Percentiles rank a stretch among this genome's conserved stretches.
These are phyloP conservation scores for Dicrostonyx torquatus DNA, from an alignment of 2,797 vertebrate genomes.

Conservation along the genomic window DNA sequence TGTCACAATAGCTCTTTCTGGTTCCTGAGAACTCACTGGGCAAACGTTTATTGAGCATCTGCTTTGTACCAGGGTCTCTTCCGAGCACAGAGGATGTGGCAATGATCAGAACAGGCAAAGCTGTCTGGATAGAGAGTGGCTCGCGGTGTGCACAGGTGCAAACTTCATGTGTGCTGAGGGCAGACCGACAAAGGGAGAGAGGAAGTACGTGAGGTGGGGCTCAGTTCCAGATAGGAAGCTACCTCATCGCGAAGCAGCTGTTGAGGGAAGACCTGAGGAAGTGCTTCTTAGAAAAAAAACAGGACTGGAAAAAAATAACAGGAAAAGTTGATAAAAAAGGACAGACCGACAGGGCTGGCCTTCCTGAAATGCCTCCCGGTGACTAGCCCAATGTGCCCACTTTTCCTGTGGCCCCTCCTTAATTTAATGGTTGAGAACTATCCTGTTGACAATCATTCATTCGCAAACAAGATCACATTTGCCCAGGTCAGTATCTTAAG, in stretches of 20 bases:
- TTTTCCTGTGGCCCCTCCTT: background rate
- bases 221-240: background rate
- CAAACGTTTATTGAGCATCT: slow-evolving; percentile 35
- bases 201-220: background rate
- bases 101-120: background rate
- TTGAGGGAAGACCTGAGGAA: background rate
- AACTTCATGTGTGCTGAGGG: background rate
- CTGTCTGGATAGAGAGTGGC: background rate
- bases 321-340: slow-evolving; percentile 1
- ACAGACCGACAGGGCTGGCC: background rate
- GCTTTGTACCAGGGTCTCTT: slow-evolving; percentile 27
- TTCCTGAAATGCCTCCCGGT: background rate
- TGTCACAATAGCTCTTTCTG: background rate
- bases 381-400: background rate
- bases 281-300: background rate
- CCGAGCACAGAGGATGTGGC: background rate
- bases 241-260: background rate
- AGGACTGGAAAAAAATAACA: background rate
- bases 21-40: background rate
- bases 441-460: background rate
- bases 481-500: background rate
- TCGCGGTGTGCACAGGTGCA: background rate
- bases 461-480: background rate
- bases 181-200: background rate
- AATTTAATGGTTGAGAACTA: background rate